Evolutionary conservation across 2,797 vertebrate species (phyloP).

Genomic region (Coccyzus lansbergi): DNA sequence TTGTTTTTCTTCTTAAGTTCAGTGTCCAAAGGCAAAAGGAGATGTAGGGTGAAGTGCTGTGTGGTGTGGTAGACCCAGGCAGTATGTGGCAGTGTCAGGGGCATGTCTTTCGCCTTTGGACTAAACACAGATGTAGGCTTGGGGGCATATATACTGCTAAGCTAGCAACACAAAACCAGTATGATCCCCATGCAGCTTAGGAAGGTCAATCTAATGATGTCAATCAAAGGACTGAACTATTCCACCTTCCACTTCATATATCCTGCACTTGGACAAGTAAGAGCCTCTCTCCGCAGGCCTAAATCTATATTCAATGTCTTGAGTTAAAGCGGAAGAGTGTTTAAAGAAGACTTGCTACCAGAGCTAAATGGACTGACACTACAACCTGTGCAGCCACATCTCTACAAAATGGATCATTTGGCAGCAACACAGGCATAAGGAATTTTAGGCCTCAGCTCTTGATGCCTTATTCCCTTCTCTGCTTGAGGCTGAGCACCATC

Average conservation of each 20-base stretch:
- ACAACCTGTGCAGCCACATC: not conserved
- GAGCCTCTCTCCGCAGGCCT: not conserved
- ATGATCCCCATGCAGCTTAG: not conserved
- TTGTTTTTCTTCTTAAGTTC: not conserved
- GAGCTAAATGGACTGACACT: not conserved
- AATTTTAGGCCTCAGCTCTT: not conserved
- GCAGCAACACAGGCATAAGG: not conserved
- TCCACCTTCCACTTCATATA: not conserved
- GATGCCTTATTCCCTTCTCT: not conserved
- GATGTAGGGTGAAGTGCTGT: not conserved
- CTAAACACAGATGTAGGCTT: not conserved
- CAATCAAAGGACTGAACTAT: not conserved
- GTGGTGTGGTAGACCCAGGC: not conserved
- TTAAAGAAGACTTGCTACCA: not conserved
- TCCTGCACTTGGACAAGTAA: not conserved
- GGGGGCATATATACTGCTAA: not conserved
- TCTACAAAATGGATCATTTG: not conserved
- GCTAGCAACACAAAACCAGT: not conserved
- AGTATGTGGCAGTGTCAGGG: not conserved
- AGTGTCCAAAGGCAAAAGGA: not conserved
- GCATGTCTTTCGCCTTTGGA: not conserved
- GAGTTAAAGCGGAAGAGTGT: not conserved
- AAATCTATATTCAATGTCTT: not conserved
- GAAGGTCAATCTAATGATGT: not conserved
- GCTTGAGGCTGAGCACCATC: not conserved